These are phyloP conservation scores for Zosterops hypoxanthus DNA, from an alignment of 2,113 vertebrate species.

Conservation along the genomic window DNA sequence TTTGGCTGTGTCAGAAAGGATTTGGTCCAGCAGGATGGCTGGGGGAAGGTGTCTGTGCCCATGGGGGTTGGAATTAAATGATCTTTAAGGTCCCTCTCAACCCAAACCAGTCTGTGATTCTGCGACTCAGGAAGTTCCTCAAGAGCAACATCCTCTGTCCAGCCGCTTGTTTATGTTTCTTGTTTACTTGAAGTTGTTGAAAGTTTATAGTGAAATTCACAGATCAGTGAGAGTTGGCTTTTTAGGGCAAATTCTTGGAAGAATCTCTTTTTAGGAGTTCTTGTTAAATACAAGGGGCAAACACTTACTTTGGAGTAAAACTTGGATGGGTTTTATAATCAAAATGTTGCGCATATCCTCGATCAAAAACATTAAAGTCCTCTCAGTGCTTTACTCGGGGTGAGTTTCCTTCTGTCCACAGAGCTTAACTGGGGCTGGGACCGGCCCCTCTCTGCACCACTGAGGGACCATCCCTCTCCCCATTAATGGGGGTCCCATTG, in stretches of 20 bases:
- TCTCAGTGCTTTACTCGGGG: rapidly evolving
- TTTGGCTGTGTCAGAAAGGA: background rate
- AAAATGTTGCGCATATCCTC: background rate
- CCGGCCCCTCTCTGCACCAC: background rate
- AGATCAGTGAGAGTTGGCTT: rapidly evolving
- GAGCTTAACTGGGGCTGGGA: background rate
- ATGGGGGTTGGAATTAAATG: background rate
- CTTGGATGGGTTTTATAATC: background rate
- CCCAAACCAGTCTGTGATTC: background rate
- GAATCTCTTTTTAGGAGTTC: background rate
- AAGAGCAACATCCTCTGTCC: background rate
- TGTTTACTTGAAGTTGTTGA: background rate
- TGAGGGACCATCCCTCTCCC: background rate
- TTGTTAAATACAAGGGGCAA: rapidly evolving
- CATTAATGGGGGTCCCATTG: background rate
- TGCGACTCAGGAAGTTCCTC: background rate
- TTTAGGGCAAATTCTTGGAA: background rate
- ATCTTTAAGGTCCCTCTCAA: background rate
- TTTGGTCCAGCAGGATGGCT: rapidly evolving
- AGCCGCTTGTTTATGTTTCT: background rate
- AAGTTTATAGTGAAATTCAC: rapidly evolving
- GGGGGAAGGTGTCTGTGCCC: background rate
- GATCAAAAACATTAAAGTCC: rapidly evolving
- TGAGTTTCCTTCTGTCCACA: background rate
- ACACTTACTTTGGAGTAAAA: background rate